phyloP scores from a whole-genome alignment of 2,113 vertebrate species.

The Ascaphus truei region DNA sequence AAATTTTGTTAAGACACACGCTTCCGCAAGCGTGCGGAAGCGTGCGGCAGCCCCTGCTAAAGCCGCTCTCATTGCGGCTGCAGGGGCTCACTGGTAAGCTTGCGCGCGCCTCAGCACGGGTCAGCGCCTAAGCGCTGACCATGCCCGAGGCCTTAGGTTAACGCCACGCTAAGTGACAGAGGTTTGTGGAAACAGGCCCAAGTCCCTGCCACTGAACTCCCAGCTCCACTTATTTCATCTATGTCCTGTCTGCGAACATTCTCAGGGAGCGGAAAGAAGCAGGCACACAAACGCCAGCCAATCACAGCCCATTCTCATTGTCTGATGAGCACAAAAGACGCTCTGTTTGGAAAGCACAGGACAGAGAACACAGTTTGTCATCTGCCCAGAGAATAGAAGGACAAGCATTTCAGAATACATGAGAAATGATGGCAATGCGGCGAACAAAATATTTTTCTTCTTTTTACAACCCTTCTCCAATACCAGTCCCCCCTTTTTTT shows the following conservation, averaged over 20 bases:
- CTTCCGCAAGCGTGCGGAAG: too few relatives aligned
- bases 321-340: conserved; percentile 78
- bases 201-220: too few relatives aligned
- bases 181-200: too few relatives aligned
- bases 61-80: too few relatives aligned
- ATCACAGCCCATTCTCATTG: conserved; percentile 75
- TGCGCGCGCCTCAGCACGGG: too few relatives aligned
- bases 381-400: conserved; percentile 21
- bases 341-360: conserved; percentile 69
- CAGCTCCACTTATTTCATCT: not conserved
- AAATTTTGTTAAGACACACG: too few relatives aligned
- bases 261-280: conserved; percentile 42
- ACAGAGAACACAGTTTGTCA: conserved; percentile 60
- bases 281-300: conserved; percentile 57
- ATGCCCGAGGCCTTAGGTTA: too few relatives aligned
- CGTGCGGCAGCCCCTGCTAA: too few relatives aligned
- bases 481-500: conserved; percentile 16
- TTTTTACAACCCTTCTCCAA: conserved; percentile 22
- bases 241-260: not conserved
- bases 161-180: too few relatives aligned
- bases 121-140: too few relatives aligned
- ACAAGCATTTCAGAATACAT: not conserved
- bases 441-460: conserved; percentile 39
- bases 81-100: too few relatives aligned
- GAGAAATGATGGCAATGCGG: not conserved